Conservation (phyloP, 2,797 vertebrate genomes). For the Intellagama lesueurii region DNA sequence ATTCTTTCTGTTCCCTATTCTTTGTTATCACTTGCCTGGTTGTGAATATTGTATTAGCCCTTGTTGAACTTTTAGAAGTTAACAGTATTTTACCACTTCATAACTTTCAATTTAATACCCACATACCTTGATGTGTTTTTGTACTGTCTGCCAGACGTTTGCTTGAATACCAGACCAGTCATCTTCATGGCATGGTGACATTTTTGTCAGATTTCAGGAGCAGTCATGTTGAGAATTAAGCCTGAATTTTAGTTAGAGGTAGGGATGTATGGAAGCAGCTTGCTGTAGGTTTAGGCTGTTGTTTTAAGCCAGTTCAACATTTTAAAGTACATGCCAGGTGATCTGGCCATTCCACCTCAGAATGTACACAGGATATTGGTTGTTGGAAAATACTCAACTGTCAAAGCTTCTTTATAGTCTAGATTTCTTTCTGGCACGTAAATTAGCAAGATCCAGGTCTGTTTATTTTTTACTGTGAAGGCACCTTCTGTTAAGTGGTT, state of each 20-base stretch:
- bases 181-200: not conserved
- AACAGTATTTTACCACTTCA: slow-evolving; percentile 11
- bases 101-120: slow-evolving; percentile 11
- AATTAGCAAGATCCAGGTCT: not conserved
- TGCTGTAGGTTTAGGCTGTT: not conserved
- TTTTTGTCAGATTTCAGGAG: not conserved
- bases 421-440: not conserved
- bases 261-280: not conserved
- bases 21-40: slow-evolving; percentile 6
- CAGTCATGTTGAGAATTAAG: not conserved
- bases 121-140: not conserved
- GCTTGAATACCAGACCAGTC: not conserved
- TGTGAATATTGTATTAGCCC: slow-evolving; percentile 6
- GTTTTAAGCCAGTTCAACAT: not conserved
- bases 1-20: not conserved
- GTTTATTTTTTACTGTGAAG: not conserved
- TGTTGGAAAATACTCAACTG: not conserved
- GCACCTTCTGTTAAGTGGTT: not conserved
- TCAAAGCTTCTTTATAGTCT: not conserved
- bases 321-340: not conserved
- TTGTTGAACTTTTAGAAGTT: not conserved
- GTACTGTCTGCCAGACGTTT: slow-evolving; percentile 23
- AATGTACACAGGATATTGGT: not conserved
- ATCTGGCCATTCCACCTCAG: not conserved
- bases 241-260: not conserved